Conservation (phyloP, 2,113 vertebrate species). For the Mustelus asterias region DNA sequence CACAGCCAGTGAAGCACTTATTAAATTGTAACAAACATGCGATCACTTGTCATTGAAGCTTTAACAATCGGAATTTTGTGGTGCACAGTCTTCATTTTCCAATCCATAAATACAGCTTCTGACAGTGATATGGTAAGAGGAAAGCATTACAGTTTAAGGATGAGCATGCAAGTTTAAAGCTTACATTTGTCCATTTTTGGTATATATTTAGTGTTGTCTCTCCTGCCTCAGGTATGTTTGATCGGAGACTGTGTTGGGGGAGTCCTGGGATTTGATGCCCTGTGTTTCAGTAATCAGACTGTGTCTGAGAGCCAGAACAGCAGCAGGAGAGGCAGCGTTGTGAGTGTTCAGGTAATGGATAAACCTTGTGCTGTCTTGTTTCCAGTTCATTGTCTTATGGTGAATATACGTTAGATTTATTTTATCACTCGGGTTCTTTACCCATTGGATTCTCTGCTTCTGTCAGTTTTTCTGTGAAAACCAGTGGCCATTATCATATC, state of each 20-base stretch:
- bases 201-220: constrained; percentile 1
- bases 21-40: neutral
- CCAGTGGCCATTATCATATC: neutral
- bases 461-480: neutral
- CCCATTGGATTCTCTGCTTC: neutral
- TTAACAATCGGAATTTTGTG: neutral
- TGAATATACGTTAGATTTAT: neutral
- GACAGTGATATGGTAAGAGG: neutral
- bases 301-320: constrained; percentile 87
- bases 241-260: constrained; percentile 97
- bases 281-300: constrained; percentile 79
- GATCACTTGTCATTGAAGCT: neutral
- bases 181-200: neutral
- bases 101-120: neutral
- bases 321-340: constrained; percentile 77
- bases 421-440: neutral
- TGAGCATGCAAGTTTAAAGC: neutral
- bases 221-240: constrained; percentile 77
- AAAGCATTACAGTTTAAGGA: neutral
- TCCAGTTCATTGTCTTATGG: too few relatives aligned
- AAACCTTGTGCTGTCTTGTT: too few relatives aligned
- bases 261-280: constrained; percentile 87
- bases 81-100: neutral
- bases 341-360: constrained; percentile 76
- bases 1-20: neutral